Evolutionary conservation across 1,140 invertebrate species (phyloP).

Genomic region (Diachasmimorpha longicaudata): DNA sequence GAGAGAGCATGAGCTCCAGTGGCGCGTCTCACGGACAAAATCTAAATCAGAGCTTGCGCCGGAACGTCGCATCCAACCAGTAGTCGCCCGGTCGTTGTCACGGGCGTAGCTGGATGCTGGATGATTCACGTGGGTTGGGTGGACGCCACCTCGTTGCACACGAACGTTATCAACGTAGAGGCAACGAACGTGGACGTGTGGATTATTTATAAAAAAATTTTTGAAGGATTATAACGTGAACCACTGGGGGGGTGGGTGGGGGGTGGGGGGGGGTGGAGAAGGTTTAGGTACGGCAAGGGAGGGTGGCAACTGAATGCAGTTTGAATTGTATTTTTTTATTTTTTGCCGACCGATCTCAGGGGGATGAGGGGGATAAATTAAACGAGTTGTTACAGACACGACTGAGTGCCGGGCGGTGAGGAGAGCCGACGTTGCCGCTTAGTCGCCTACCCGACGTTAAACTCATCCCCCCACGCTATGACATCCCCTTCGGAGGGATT

Average conservation of each 20-base stretch:
- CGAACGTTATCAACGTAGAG: constrained; percentile 25
- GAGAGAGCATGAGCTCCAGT: constrained; percentile 15
- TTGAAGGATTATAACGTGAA: neutral
- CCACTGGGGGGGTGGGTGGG: neutral
- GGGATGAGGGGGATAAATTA: constrained; percentile 29
- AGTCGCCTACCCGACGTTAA: neutral
- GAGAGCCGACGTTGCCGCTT: neutral
- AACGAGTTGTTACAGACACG: neutral
- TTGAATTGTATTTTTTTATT: constrained; percentile 14
- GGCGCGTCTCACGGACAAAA: constrained; percentile 31
- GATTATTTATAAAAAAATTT: constrained; percentile 14
- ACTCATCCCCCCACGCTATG: neutral
- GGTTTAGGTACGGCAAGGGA: too few relatives aligned
- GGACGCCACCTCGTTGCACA: constrained; percentile 28
- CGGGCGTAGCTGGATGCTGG: constrained; percentile 55
- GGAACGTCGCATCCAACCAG: constrained; percentile 49
- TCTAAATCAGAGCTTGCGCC: constrained; percentile 42
- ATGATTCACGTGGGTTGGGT: constrained; percentile 32
- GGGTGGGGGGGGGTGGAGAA: too few relatives aligned
- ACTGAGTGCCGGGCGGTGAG: neutral
- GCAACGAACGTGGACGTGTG: constrained; percentile 27
- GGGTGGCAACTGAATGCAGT: constrained; percentile 11
- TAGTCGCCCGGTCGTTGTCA: constrained; percentile 57
- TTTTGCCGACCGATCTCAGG: too few relatives aligned
- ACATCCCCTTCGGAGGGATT: neutral